Conservation (phyloP, 37 sponge, comb jelly and placozoan species). For the Ianthella basta region DNA sequence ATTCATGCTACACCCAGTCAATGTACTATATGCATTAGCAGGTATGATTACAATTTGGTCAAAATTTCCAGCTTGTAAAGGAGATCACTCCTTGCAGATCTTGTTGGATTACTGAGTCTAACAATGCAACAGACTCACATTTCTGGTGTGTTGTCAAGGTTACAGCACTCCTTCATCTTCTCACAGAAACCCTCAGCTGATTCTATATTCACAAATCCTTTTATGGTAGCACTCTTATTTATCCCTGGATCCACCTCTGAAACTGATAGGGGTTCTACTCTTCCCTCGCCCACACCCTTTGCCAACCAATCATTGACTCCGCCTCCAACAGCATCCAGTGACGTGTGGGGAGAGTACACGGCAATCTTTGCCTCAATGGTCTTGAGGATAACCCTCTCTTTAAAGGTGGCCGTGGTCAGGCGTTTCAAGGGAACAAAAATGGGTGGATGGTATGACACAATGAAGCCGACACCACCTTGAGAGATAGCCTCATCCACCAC, state of each 20-base stretch:
- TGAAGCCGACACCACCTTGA: slow-evolving; percentile 42
- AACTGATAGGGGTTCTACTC: slow-evolving; percentile 14
- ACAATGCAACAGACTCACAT: not conserved
- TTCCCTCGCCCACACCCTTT: slow-evolving; percentile 71
- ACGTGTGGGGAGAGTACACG: slow-evolving; percentile 96
- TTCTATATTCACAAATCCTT: not conserved
- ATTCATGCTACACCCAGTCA: no score
- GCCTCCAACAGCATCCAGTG: slow-evolving; percentile 72
- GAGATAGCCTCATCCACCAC: slow-evolving; percentile 78
- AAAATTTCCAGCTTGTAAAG: no score
- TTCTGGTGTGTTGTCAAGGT: not conserved
- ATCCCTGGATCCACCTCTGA: not conserved
- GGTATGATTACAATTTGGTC: no score
- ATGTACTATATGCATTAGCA: no score
- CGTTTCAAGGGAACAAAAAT: slow-evolving; percentile 86
- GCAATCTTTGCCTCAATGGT: slow-evolving; percentile 72
- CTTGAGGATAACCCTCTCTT: slow-evolving; percentile 87
- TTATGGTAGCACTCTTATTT: not conserved
- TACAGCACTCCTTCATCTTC: not conserved
- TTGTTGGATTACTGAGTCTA: no score
- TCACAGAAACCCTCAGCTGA: not conserved
- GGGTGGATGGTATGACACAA: slow-evolving; percentile 95
- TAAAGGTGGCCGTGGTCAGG: slow-evolving; percentile 74
- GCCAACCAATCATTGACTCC: slow-evolving; percentile 97
- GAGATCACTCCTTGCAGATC: no score